phyloP scores from a whole-genome alignment of 1,140 invertebrate genomes.

The Spodoptera litura region DNA sequence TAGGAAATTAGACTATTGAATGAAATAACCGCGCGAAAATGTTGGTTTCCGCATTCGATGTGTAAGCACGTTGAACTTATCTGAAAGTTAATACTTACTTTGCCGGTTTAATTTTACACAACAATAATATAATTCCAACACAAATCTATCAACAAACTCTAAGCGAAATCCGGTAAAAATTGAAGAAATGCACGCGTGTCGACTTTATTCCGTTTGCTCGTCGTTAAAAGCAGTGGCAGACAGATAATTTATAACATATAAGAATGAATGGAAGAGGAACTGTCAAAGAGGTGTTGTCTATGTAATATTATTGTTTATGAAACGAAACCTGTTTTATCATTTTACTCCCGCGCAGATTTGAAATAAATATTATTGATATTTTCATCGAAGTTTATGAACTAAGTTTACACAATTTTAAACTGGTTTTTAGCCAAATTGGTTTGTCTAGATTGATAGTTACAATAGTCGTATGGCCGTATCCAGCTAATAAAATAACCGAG shows the following conservation, averaged over 20 bases:
- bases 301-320: too few relatives aligned
- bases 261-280: background rate
- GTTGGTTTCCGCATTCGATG: conserved; percentile 6
- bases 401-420: too few relatives aligned
- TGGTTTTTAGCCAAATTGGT: too few relatives aligned
- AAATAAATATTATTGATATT: too few relatives aligned
- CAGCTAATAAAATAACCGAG: too few relatives aligned
- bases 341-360: too few relatives aligned
- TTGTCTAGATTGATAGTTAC: too few relatives aligned
- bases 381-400: too few relatives aligned
- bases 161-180: conserved; percentile 8
- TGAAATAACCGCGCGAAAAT: conserved; percentile 40
- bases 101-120: background rate
- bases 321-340: too few relatives aligned
- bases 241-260: background rate
- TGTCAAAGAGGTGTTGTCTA: too few relatives aligned
- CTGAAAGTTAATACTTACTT: conserved; percentile 19
- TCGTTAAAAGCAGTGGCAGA: background rate
- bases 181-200: conserved; percentile 30
- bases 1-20: background rate
- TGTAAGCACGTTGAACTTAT: conserved; percentile 1
- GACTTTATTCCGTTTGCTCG: conserved; percentile 3
- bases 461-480: too few relatives aligned
- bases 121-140: background rate
- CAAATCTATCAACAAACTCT: conserved; percentile 2